phyloP scores from a whole-genome alignment of 2,113 vertebrate species.

The Osmerus mordax region DNA sequence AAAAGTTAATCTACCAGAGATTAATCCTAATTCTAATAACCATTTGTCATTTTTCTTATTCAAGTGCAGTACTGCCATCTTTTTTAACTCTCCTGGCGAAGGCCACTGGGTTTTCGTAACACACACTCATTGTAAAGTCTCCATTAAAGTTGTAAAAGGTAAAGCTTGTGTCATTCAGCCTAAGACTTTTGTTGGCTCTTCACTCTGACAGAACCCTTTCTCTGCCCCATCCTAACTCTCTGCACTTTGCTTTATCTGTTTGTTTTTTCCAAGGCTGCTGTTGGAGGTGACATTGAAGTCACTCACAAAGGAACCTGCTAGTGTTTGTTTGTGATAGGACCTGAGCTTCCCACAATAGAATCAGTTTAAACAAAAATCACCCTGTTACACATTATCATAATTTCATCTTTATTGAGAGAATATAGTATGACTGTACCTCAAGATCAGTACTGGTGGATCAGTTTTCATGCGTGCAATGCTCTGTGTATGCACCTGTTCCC shows the following conservation, averaged over 20 bases:
- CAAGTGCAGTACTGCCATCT: not conserved
- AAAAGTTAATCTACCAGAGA: constrained; percentile 7
- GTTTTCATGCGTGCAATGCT: too few species aligned
- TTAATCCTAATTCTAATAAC: constrained; percentile 1
- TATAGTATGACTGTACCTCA: not conserved
- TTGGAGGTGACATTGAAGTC: not conserved
- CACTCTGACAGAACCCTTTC: too few species aligned
- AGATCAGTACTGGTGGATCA: not conserved
- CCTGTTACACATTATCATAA: not conserved
- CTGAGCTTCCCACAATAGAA: not conserved
- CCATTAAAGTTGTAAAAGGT: not conserved
- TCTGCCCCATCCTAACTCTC: not conserved
- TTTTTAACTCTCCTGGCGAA: too few species aligned
- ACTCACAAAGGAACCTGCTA: not conserved
- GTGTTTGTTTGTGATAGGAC: not conserved
- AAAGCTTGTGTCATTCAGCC: too few species aligned
- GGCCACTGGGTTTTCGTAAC: too few species aligned
- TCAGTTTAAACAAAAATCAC: not conserved
- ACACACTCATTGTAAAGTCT: not conserved
- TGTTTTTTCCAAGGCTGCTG: not conserved
- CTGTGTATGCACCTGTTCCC: too few species aligned
- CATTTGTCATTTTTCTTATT: not conserved
- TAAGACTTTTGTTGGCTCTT: too few species aligned
- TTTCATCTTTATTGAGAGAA: too few species aligned
- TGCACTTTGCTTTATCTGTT: not conserved